Conservation (phyloP, 2,113 vertebrate genomes). For the Varanus salvator region DNA sequence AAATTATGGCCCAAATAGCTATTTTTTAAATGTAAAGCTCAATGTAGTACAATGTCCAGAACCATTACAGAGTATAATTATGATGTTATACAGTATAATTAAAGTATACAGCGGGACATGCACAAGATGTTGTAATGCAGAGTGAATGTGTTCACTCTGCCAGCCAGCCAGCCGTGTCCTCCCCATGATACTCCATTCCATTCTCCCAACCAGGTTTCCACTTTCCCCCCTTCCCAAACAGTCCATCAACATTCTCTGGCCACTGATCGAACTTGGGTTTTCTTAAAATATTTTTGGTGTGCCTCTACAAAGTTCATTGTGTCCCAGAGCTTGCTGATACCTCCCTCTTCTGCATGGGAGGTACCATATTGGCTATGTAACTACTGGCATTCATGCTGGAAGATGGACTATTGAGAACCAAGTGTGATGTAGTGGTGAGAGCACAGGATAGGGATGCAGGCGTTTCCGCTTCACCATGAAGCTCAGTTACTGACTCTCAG, state of each 20-base stretch:
- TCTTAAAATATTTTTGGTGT: neutral
- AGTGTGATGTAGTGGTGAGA: no score
- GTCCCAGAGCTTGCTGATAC: neutral
- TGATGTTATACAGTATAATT: no score
- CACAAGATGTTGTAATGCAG: neutral
- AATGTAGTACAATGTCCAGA: neutral
- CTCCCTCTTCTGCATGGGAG: neutral
- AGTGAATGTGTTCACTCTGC: neutral
- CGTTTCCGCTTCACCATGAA: no score
- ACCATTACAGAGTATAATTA: neutral
- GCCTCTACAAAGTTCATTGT: no score
- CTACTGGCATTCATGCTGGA: neutral
- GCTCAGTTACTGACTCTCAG: no score
- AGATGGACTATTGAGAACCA: neutral
- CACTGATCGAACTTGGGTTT: neutral
- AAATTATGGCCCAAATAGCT: neutral
- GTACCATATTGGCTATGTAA: neutral
- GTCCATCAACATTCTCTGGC: neutral
- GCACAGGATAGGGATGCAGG: no score
- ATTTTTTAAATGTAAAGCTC: neutral
- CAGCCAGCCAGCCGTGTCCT: neutral
- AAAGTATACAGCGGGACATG: neutral
- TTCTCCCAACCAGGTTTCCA: no score
- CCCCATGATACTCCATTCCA: neutral
- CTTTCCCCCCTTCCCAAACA: neutral